phyloP scores from a whole-genome alignment of 1,140 invertebrate genomes.

The Drosophila sproati region DNA sequence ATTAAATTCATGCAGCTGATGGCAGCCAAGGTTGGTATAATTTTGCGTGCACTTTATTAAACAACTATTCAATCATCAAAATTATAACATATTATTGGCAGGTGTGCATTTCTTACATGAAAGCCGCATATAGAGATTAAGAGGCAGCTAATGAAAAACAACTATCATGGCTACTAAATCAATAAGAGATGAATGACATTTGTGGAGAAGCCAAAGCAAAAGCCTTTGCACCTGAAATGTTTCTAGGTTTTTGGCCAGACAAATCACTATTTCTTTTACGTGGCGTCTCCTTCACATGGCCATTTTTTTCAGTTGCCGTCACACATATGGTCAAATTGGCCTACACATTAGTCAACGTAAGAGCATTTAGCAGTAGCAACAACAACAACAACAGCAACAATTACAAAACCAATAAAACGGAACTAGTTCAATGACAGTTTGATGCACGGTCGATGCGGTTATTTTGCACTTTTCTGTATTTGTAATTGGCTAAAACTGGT shows the following conservation, averaged over 20 bases:
- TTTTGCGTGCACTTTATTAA: constrained; percentile 76
- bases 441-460: constrained; percentile 24
- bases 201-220: constrained; percentile 54
- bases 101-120: constrained; percentile 35
- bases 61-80: constrained; percentile 44
- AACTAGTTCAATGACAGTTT: constrained; percentile 70
- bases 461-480: neutral
- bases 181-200: neutral
- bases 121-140: no score
- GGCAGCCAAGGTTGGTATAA: constrained; percentile 61
- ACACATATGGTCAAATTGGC: constrained; percentile 56
- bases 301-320: neutral
- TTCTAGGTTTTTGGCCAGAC: neutral
- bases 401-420: constrained; percentile 37
- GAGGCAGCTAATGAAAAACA: no score
- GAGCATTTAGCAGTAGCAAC: neutral
- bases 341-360: constrained; percentile 28
- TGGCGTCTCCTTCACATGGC: constrained; percentile 10
- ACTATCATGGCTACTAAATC: constrained; percentile 47
- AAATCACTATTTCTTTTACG: constrained; percentile 1
- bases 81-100: constrained; percentile 70
- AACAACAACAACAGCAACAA: neutral
- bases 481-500: neutral
- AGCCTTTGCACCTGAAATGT: constrained; percentile 18
- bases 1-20: constrained; percentile 12